A percentile compares a stretch with the other conserved stretches of the same genome.
These are phyloP conservation scores for Alauda arvensis DNA, from an alignment of 2,797 vertebrate species.

Conservation along the genomic window DNA sequence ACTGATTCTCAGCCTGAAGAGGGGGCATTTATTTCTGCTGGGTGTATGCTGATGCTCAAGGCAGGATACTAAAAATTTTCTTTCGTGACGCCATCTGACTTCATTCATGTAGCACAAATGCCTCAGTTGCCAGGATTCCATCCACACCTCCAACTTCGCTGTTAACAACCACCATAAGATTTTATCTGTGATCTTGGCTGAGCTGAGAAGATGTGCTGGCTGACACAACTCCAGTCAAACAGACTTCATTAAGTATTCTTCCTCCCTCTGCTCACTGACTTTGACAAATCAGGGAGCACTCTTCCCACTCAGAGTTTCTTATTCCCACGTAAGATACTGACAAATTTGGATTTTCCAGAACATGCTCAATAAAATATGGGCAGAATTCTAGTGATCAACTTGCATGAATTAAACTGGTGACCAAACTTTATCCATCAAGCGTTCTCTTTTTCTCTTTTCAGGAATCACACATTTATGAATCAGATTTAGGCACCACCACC, in stretches of 20 bases:
- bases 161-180: neutral
- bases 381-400: neutral
- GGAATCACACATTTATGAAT: neutral
- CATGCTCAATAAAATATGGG: neutral
- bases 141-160: neutral
- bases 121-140: neutral
- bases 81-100: neutral
- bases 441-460: neutral
- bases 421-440: neutral
- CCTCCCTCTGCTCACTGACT: neutral
- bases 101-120: neutral
- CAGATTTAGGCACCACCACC: neutral
- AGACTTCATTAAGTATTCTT: neutral
- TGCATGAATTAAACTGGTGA: neutral
- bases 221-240: neutral
- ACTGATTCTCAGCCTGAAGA: neutral
- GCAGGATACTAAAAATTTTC: neutral
- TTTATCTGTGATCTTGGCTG: neutral
- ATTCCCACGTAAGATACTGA: neutral
- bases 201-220: neutral
- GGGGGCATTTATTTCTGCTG: neutral
- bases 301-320: neutral
- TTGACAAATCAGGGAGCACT: neutral
- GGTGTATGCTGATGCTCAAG: neutral
- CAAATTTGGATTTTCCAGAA: neutral